Evolutionary conservation across 1,140 invertebrate genomes (phyloP).

Genomic region (Drosophila seguyi): DNA sequence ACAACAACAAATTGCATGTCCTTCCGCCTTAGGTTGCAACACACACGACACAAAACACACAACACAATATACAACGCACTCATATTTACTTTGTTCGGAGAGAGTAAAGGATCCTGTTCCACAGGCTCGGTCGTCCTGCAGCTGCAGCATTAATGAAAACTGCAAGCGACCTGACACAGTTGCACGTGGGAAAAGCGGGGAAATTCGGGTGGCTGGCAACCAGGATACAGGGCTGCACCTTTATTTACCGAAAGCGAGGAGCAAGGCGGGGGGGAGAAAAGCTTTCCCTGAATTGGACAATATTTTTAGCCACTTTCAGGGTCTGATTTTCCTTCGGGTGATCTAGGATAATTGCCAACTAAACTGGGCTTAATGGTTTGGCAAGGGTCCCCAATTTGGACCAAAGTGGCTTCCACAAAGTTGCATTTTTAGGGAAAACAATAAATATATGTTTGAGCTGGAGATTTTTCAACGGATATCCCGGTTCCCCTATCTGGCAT

Average conservation of each 20-base stretch:
- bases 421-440: not conserved
- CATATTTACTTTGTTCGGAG: constrained; percentile 71
- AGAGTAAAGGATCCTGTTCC: constrained; percentile 28
- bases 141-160: constrained; percentile 72
- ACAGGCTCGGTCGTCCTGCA: constrained; percentile 6
- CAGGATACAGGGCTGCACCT: constrained; percentile 31
- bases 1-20: constrained; percentile 83
- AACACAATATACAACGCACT: constrained; percentile 74
- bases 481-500: not conserved
- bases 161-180: constrained; percentile 69
- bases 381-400: constrained; percentile 19
- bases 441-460: not conserved
- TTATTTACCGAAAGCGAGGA: constrained; percentile 34
- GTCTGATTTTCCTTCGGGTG: constrained; percentile 37
- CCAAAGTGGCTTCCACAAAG: not conserved
- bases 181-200: constrained; percentile 32
- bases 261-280: not conserved
- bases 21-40: constrained; percentile 77
- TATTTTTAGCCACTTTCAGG: constrained; percentile 47
- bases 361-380: constrained; percentile 43
- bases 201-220: constrained; percentile 8
- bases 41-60: constrained; percentile 65
- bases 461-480: constrained; percentile 1
- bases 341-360: constrained; percentile 52
- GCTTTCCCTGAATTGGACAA: constrained; percentile 43